phyloP scores from a whole-genome alignment of 2,113 vertebrate genomes.

The Passer montanus region DNA sequence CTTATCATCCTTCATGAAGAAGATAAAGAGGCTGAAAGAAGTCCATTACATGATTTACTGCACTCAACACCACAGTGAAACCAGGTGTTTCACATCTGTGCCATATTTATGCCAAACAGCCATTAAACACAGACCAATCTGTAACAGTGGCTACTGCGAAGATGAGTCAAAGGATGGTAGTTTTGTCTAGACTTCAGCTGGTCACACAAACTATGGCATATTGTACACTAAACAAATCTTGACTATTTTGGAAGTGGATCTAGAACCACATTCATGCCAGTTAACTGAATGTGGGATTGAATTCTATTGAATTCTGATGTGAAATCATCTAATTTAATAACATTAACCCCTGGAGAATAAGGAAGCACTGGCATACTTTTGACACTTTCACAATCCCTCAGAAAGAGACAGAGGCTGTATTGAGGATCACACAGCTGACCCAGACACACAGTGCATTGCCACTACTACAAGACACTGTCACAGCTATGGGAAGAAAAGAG shows the following conservation, averaged over 20 bases:
- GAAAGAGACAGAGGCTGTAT: not conserved
- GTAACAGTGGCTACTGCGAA: not conserved
- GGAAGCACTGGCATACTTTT: not conserved
- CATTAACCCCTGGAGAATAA: not conserved
- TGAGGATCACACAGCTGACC: not conserved
- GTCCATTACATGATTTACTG: not conserved
- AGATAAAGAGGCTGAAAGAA: not conserved
- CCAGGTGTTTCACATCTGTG: not conserved
- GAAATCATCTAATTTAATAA: not conserved
- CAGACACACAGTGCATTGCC: not conserved
- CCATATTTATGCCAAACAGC: not conserved
- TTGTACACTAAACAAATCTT: not conserved
- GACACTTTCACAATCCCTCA: not conserved
- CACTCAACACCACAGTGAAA: not conserved
- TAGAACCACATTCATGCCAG: not conserved
- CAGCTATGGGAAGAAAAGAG: not conserved
- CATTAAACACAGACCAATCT: not conserved
- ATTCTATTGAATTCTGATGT: not conserved
- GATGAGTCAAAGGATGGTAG: not conserved
- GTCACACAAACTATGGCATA: not conserved
- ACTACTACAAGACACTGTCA: not conserved
- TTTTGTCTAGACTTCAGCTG: not conserved
- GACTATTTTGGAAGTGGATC: not conserved
- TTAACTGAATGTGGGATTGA: not conserved
- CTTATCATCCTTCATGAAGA: not conserved